Percentiles rank a stretch among this genome's conserved stretches.
These are phyloP conservation scores for Drosophila littoralis DNA, from an alignment of 1,140 invertebrate species.

Conservation along the genomic window DNA sequence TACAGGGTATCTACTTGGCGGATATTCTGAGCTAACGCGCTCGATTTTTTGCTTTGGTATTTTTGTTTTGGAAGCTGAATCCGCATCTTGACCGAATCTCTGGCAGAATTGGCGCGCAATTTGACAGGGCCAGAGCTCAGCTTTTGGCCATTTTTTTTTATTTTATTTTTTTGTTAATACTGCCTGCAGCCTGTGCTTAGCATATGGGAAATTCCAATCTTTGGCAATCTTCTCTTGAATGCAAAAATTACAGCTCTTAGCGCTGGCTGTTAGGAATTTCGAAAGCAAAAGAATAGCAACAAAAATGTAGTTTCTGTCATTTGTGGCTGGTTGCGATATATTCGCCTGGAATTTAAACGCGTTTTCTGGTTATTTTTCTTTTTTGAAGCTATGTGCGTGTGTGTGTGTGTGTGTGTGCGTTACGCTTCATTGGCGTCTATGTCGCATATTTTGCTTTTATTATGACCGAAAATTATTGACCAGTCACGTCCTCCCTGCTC, in stretches of 20 bases:
- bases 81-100: slow-evolving; percentile 49
- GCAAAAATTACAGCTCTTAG: not conserved
- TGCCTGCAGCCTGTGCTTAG: slow-evolving; percentile 51
- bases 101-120: slow-evolving; percentile 75
- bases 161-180: not conserved
- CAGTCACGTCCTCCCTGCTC: slow-evolving; percentile 30
- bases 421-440: slow-evolving; percentile 72
- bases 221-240: slow-evolving; percentile 12
- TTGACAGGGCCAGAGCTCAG: slow-evolving; percentile 30
- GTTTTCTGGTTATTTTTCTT: slow-evolving; percentile 22
- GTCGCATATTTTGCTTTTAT: slow-evolving; percentile 75
- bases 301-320: slow-evolving; percentile 17
- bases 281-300: slow-evolving; percentile 1
- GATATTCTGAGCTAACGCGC: not conserved
- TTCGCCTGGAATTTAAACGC: not conserved
- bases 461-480: slow-evolving; percentile 75
- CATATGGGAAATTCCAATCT: slow-evolving; percentile 44
- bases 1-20: slow-evolving; percentile 3
- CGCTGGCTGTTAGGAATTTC: slow-evolving; percentile 3
- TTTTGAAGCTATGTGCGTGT: slow-evolving; percentile 13
- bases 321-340: not conserved
- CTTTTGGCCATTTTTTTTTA: slow-evolving; percentile 14
- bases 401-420: slow-evolving; percentile 54
- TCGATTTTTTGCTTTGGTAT: slow-evolving; percentile 10
- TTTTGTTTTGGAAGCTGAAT: slow-evolving; percentile 50